Conservation (phyloP, 2,888 invertebrate genomes). For the Tachina lurida region DNA sequence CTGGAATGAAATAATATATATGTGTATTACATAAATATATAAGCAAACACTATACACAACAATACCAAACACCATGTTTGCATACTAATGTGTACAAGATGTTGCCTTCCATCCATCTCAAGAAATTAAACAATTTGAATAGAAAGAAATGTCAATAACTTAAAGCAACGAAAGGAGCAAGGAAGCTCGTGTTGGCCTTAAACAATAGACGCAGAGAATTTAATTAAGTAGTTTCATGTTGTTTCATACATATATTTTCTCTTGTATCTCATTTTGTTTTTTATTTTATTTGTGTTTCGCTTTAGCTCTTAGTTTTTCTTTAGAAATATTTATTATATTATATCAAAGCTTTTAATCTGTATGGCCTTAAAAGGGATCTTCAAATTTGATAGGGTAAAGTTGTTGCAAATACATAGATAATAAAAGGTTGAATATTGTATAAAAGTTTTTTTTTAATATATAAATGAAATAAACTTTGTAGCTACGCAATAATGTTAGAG, state of each 20-base stretch:
- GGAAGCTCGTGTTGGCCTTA: slow-evolving; percentile 33
- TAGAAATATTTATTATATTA: slow-evolving; percentile 8
- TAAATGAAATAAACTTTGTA: too few species aligned
- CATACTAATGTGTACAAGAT: slow-evolving; percentile 67
- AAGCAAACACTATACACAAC: slow-evolving; percentile 2
- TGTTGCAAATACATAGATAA: too few species aligned
- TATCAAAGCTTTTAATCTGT: slow-evolving; percentile 53
- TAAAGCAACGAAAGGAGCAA: neutral
- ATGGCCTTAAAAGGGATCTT: slow-evolving; percentile 54
- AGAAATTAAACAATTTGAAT: slow-evolving; percentile 68
- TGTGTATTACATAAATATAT: too few species aligned
- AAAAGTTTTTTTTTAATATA: too few species aligned
- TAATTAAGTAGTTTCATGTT: slow-evolving; percentile 67
- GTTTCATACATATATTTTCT: slow-evolving; percentile 30
- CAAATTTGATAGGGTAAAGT: neutral
- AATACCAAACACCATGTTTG: slow-evolving; percentile 41
- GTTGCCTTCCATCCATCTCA: slow-evolving; percentile 58
- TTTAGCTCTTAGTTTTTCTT: slow-evolving; percentile 1
- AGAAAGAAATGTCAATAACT: slow-evolving; percentile 59
- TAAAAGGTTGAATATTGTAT: too few species aligned
- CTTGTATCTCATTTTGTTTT: slow-evolving; percentile 27
- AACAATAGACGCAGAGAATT: slow-evolving; percentile 35
- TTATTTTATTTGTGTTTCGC: slow-evolving; percentile 4
- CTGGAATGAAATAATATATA: neutral
- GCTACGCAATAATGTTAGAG: too few species aligned